Evolutionary conservation across 2,113 vertebrate genomes (phyloP).

Genomic region (Mirounga angustirostris): DNA sequence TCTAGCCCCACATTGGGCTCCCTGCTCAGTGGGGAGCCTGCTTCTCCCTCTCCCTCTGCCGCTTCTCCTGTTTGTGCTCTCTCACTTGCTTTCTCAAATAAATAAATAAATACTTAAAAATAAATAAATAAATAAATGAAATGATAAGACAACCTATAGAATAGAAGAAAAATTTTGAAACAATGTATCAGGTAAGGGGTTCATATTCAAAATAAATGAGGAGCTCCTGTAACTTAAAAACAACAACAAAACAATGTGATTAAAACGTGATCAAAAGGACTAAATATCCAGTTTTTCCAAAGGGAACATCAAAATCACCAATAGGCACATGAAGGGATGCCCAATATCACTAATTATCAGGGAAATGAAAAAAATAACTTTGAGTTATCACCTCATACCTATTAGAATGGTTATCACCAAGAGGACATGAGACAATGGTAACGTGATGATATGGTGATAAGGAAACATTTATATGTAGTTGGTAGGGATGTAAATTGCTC

Average conservation of each 20-base stretch:
- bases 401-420: background rate
- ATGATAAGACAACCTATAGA: background rate
- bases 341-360: background rate
- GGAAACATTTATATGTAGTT: background rate
- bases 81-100: background rate
- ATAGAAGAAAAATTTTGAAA: background rate
- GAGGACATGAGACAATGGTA: background rate
- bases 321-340: background rate
- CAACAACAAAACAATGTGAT: background rate
- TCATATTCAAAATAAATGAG: background rate
- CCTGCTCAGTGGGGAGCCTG: no score
- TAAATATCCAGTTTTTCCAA: background rate
- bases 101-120: background rate
- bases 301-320: background rate
- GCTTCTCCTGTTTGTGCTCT: background rate
- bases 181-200: background rate
- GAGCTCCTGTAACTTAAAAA: background rate
- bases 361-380: background rate
- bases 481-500: background rate
- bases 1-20: no score
- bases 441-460: background rate
- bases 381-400: background rate
- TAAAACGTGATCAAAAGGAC: background rate
- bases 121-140: background rate
- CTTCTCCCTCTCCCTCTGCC: background rate